phyloP scores from a whole-genome alignment of 2,113 vertebrate genomes.

The Tachycineta bicolor region DNA sequence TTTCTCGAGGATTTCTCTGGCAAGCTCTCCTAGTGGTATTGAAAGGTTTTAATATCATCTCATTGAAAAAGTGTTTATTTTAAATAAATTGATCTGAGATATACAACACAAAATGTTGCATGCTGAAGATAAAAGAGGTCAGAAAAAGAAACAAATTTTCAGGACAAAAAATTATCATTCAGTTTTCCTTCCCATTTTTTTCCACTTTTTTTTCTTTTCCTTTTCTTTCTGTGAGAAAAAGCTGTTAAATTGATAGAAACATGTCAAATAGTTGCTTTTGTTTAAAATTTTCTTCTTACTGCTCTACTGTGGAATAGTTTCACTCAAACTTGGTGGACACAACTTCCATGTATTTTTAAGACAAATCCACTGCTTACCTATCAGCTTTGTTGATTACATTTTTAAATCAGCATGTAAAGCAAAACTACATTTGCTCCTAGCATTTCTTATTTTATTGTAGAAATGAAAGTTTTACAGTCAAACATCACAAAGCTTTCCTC shows the following conservation, averaged over 20 bases:
- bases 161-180: neutral
- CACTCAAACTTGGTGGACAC: neutral
- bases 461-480: fast-evolving
- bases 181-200: neutral
- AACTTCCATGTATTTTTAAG: neutral
- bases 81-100: neutral
- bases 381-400: neutral
- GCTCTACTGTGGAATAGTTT: neutral
- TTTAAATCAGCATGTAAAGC: neutral
- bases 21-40: slow-evolving; percentile 12
- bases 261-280: neutral
- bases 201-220: neutral
- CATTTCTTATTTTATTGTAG: neutral
- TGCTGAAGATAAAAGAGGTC: neutral
- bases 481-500: neutral
- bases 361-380: neutral
- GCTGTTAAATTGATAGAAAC: neutral
- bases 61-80: slow-evolving; percentile 25
- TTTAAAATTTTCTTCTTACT: neutral
- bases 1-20: slow-evolving; percentile 52
- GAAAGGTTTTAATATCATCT: slow-evolving; percentile 11
- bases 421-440: neutral
- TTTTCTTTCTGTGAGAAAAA: neutral
- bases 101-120: neutral
- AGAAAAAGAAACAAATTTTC: neutral